Base-by-base conservation (phyloP, 2,888 invertebrate species). In the Ennomos fuscantarius region DNA sequence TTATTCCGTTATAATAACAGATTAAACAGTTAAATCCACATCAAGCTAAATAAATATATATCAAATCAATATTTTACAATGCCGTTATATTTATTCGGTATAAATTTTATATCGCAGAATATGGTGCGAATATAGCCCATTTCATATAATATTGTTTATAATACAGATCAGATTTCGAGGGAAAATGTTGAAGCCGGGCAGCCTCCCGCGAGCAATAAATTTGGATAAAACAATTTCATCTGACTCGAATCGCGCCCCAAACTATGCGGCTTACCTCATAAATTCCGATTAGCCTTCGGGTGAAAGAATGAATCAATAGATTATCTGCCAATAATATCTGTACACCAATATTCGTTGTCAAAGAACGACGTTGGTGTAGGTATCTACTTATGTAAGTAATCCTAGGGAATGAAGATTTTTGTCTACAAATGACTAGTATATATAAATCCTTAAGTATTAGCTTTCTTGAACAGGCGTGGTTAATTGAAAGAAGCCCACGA, bases 171-270 rank as follows among this genome's bases (percentile, higher is more conserved):
- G 72, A 82, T 80, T 82, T 79, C 62, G 76, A 70, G 70, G 72
- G 74, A 78, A 82, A 81, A 82, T 81, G 78, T 84, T 81, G 79
- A 84, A 85, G 79, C 82, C 70, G 73, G 68, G 47, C 42, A 40
- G 57, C 78, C 84, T 80, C 80, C 72, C 76, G 84, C 70, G 82
- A 79, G 82, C 73, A 69, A 87, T 89, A 87, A 87, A 88, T 89
- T 86, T 75, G 80, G 83, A 86, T 87, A 81, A 87, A 88, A 88
- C 88, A 87, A 89, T 88, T 88, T 85, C 83, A 82, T 81, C 81
- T 76, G 82, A 79, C 81, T 79, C 78, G 72, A 79, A 82, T 81
- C 82, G 81, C 79, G 77, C 74, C 80, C 81, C 76, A 81, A 87
- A 87, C 87, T 87, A 86, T 85, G 82, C 78, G 86, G 79, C 77